These are phyloP conservation scores for Brassicogethes aeneus DNA, from an alignment of 2,888 invertebrate species.

Conservation along the genomic window DNA sequence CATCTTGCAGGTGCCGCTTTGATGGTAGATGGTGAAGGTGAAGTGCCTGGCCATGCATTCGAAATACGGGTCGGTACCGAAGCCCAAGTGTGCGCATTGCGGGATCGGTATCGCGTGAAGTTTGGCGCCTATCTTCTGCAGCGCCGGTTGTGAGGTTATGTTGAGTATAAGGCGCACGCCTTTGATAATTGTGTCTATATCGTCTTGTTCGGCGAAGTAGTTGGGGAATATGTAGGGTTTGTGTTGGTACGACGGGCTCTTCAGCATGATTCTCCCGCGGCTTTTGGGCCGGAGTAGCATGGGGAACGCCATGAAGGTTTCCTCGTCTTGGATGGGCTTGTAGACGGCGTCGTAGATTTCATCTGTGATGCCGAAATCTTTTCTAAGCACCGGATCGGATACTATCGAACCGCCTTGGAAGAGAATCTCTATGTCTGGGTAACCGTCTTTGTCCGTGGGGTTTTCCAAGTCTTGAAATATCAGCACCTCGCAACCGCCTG, in stretches of 20 bases:
- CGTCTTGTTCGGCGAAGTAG: conserved; percentile 49
- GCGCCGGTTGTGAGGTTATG: conserved; percentile 48
- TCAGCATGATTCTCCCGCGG: conserved; percentile 48
- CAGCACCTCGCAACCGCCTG: conserved; percentile 60
- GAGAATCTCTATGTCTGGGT: conserved; percentile 60
- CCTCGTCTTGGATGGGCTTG: conserved; percentile 31
- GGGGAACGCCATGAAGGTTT: conserved; percentile 44
- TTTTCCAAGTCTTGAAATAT: conserved; percentile 54
- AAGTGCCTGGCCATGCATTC: conserved; percentile 58
- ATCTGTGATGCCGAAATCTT: conserved; percentile 42
- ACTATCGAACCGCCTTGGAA: conserved; percentile 54
- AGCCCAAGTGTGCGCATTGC: conserved; percentile 48
- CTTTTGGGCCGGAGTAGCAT: conserved; percentile 53
- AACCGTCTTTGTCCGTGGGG: conserved; percentile 48
- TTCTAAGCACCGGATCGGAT: conserved; percentile 43
- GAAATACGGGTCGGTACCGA: conserved; percentile 60
- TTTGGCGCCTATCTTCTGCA: conserved; percentile 50
- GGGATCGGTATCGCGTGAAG: conserved; percentile 52
- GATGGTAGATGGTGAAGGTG: conserved; percentile 63
- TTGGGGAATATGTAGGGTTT: conserved; percentile 55
- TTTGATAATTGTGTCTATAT: conserved; percentile 54
- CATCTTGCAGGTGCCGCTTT: conserved; percentile 60
- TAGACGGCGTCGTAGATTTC: conserved; percentile 33
- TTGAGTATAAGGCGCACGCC: conserved; percentile 53
- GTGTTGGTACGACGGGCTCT: conserved; percentile 44